phyloP scores from a whole-genome alignment of 2,797 vertebrate species.

The Ptychobarbus kaznakovi region DNA sequence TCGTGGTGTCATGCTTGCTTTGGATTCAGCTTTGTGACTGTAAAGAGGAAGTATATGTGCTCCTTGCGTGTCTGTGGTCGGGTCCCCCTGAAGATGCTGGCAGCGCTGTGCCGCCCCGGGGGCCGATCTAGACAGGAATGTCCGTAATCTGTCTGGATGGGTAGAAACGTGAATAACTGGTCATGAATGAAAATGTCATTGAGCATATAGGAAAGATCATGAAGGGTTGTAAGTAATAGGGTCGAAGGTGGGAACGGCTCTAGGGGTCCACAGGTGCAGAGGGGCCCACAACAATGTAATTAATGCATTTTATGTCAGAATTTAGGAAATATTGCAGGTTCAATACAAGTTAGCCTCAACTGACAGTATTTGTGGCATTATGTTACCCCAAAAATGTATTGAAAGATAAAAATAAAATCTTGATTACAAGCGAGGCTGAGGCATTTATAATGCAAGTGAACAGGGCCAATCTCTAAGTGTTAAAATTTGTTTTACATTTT shows the following conservation, averaged over 20 bases:
- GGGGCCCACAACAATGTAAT: neutral
- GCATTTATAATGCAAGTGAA: neutral
- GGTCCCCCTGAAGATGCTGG: conserved; percentile 64
- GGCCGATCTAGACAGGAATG: conserved; percentile 48
- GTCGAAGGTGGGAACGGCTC: conserved; percentile 6
- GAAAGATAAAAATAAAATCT: too few relatives aligned
- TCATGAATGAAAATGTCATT: conserved; percentile 77
- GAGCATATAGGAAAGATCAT: conserved; percentile 65
- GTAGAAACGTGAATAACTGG: conserved; percentile 70
- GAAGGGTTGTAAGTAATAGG: conserved; percentile 6
- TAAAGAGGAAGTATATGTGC: conserved; percentile 33
- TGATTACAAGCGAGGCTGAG: too few relatives aligned
- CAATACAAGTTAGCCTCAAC: neutral
- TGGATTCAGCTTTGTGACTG: neutral
- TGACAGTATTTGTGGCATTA: neutral
- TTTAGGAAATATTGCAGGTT: neutral
- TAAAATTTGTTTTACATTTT: neutral
- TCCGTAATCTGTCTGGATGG: conserved; percentile 69
- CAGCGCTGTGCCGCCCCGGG: conserved; percentile 62
- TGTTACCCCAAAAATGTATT: neutral
- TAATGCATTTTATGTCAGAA: neutral
- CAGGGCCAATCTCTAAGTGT: neutral
- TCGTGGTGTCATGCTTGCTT: neutral
- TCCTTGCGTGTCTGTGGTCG: conserved; percentile 39
- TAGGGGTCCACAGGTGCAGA: conserved; percentile 1